Percentiles rank a stretch among this genome's conserved stretches.
Conservation (phyloP, 2,888 invertebrate genomes). For the Cheilosia scutellata region DNA sequence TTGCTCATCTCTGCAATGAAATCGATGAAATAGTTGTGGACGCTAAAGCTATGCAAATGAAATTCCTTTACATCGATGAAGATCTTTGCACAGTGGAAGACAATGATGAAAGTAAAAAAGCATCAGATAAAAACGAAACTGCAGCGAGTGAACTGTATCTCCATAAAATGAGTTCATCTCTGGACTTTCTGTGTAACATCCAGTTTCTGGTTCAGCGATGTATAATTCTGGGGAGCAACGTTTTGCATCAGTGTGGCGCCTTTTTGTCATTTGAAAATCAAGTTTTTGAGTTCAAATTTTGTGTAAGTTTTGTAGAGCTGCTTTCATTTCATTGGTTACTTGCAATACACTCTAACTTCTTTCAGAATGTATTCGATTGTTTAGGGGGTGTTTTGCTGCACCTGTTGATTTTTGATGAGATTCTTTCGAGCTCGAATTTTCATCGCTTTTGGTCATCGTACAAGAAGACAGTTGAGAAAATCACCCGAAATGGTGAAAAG, state of each 20-base stretch:
- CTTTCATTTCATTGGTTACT: not conserved
- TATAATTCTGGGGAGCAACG: conserved; percentile 89
- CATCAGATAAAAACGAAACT: conserved; percentile 75
- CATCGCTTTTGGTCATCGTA: conserved; percentile 91
- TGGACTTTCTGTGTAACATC: conserved; percentile 87
- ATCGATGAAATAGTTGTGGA: conserved; percentile 88
- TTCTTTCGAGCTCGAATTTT: conserved; percentile 80
- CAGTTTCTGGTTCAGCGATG: conserved; percentile 89
- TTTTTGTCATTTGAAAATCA: conserved; percentile 86
- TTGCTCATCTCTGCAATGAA: conserved; percentile 92
- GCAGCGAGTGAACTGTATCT: conserved; percentile 77
- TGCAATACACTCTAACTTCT: conserved; percentile 28
- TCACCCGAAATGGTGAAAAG: conserved; percentile 87
- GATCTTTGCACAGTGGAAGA: conserved; percentile 75
- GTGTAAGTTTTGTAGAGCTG: conserved; percentile 66
- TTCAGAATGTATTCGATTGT: conserved; percentile 84
- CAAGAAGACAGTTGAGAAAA: conserved; percentile 89
- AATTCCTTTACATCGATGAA: conserved; percentile 82
- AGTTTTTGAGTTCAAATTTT: conserved; percentile 80
- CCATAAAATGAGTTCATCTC: conserved; percentile 85
- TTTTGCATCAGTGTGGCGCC: conserved; percentile 90
- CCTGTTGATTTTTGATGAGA: conserved; percentile 86
- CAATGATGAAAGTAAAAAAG: not conserved
- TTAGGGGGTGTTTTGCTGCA: conserved; percentile 89
- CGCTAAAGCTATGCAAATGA: conserved; percentile 86